phyloP scores from a whole-genome alignment of 2,113 vertebrate species.

The Ceyx margarethae region DNA sequence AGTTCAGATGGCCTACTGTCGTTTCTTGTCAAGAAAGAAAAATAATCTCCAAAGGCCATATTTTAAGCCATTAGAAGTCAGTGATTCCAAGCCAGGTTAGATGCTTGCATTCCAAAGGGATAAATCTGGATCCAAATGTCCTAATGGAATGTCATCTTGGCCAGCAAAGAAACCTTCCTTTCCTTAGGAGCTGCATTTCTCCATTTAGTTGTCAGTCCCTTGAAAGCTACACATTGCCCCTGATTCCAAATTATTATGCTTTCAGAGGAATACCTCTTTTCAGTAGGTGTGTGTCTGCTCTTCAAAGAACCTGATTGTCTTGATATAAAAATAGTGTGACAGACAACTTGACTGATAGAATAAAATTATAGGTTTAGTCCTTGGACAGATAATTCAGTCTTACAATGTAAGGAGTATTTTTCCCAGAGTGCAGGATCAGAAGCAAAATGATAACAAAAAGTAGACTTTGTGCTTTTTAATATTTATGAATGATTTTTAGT shows the following conservation, averaged over 20 bases:
- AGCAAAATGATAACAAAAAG: slow-evolving; percentile 41
- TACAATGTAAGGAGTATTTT: slow-evolving; percentile 17
- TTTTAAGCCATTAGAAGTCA: not conserved
- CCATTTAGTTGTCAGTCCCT: not conserved
- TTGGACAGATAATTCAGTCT: slow-evolving; percentile 52
- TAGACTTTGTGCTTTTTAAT: slow-evolving; percentile 26
- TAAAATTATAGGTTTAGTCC: slow-evolving; percentile 47
- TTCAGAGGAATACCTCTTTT: slow-evolving; percentile 13
- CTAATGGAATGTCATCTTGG: not conserved
- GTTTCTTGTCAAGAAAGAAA: not conserved
- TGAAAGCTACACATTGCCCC: not conserved
- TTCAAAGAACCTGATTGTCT: slow-evolving; percentile 55
- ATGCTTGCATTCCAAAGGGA: not conserved
- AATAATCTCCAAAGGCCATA: not conserved
- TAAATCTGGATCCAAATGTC: not conserved
- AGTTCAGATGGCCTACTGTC: not conserved
- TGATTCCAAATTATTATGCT: not conserved
- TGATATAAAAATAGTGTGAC: slow-evolving; percentile 52
- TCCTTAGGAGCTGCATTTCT: not conserved
- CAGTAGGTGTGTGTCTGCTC: slow-evolving; percentile 42
- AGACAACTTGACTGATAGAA: slow-evolving; percentile 50
- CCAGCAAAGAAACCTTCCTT: not conserved
- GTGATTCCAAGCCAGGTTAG: not conserved
- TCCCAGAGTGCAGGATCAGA: slow-evolving; percentile 35
- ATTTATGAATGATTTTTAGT: slow-evolving; percentile 19